Evolutionary conservation across 1,140 invertebrate species (phyloP), one percentile per base, ranked within the genome.

Genomic region (Protaetia brevitarsis): DNA sequence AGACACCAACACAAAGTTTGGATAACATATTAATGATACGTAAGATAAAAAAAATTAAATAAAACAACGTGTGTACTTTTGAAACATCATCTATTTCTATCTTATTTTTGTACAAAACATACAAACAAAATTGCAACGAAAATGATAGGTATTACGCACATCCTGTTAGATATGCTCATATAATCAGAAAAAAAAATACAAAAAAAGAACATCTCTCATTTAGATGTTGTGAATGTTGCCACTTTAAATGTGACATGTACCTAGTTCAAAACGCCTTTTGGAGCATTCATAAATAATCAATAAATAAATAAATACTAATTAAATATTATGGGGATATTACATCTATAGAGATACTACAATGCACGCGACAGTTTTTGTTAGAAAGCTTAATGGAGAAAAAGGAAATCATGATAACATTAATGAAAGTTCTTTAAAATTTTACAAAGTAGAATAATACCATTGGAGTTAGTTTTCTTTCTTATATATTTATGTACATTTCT

Each of bases 221-320:
- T n/a, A n/a, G n/a, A n/a, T 51, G 19, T 23, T 51, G 41, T 23
- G 11, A 23, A 23, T 51, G 21, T 59, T 59, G 57, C 57, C 57
- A 59, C 57, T 31, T 59, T 29, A 59, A 59, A 51, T 59, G 57
- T 59, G 57, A 59, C 57, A 59, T 59, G 57, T 59, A 59, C 57
- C 57, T 59, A 59, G 57, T 28, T 59, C 57, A 59, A 59, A 29
- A n/a, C n/a, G n/a, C n/a, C n/a, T n/a, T n/a, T n/a, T n/a, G n/a
- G n/a, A n/a, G 57, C 57, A 4, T 59, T 51, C 13, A 34, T 51
- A 6, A 51, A 59, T 26, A 26, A 59, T 59, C 13, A 59, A 59
- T 59, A 59, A 59, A 29, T 29, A 51, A 59, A 59, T 59, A 27
- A 59, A 59, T 59, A 59, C 27, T 23, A 51, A 41, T 37, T 45